A percentile compares a stretch with the other conserved stretches of the same genome.
phyloP scores from a whole-genome alignment of 2,113 vertebrate genomes.

The Thinocorus orbignyianus region DNA sequence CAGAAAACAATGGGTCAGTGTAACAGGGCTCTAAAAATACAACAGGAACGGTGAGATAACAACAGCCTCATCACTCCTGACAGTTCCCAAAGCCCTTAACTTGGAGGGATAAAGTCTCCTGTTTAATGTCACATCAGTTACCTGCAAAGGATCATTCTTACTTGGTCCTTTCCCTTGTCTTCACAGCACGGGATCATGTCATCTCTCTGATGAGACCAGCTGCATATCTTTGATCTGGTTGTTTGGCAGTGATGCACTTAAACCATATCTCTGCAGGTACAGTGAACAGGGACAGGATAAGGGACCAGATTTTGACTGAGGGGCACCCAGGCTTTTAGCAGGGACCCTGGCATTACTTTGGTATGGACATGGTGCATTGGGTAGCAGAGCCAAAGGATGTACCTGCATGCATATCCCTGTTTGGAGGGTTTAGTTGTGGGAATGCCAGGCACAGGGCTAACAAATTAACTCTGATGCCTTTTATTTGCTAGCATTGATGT shows the following conservation, averaged over 20 bases:
- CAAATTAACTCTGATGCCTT: not conserved
- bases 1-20: conserved; percentile 29
- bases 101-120: not conserved
- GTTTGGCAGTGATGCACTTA: not conserved
- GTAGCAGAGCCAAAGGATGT: not conserved
- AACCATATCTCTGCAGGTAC: not conserved
- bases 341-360: not conserved
- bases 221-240: not conserved
- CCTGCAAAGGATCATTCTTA: not conserved
- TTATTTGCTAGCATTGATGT: not conserved
- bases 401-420: not conserved
- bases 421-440: not conserved
- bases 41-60: conserved; percentile 37
- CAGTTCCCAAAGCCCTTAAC: conserved; percentile 16
- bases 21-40: conserved; percentile 4
- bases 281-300: not conserved
- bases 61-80: not conserved
- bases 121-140: not conserved
- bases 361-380: not conserved
- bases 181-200: accelerated
- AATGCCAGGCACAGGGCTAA: not conserved
- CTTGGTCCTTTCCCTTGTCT: accelerated
- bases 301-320: accelerated
- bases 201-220: not conserved
- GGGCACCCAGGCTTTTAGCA: not conserved